Percentiles rank a stretch among this genome's conserved stretches.
phyloP scores from a whole-genome alignment of 1,140 invertebrate species.

The Temnothorax curvispinosus region DNA sequence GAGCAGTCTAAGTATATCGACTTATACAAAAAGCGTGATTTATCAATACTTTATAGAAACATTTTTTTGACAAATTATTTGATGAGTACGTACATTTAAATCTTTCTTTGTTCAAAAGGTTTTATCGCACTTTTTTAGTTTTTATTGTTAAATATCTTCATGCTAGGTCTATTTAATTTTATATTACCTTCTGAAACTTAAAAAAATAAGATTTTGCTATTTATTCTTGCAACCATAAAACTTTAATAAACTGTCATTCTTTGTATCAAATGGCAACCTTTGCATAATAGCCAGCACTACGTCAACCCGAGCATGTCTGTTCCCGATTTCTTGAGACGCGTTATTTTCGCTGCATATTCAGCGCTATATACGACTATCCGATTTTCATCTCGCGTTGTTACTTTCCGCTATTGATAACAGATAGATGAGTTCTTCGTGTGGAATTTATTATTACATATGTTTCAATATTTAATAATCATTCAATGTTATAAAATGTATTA shows the following conservation, averaged over 20 bases:
- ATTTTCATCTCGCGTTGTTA: background rate
- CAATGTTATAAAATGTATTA: background rate
- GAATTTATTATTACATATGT: background rate
- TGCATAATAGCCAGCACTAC: background rate
- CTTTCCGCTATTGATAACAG: background rate
- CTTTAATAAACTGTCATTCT: background rate
- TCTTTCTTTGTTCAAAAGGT: background rate
- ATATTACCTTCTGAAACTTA: background rate
- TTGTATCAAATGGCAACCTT: background rate
- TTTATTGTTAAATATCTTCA: background rate
- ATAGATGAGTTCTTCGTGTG: background rate
- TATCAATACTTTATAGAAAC: background rate
- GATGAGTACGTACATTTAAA: background rate
- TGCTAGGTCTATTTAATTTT: background rate
- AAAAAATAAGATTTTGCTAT: background rate
- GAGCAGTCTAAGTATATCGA: background rate
- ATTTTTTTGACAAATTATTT: slow-evolving; percentile 16
- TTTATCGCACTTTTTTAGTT: background rate
- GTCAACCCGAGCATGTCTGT: slow-evolving; percentile 8
- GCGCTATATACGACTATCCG: background rate
- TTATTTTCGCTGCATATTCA: background rate
- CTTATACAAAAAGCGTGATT: background rate
- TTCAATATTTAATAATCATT: background rate
- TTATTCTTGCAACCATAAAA: background rate
- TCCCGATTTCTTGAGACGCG: slow-evolving; percentile 17